Evolutionary conservation across 1,140 invertebrate genomes (phyloP), one percentile per base, ranked within the genome.

Genomic region (Cyphomyrmex costatus): DNA sequence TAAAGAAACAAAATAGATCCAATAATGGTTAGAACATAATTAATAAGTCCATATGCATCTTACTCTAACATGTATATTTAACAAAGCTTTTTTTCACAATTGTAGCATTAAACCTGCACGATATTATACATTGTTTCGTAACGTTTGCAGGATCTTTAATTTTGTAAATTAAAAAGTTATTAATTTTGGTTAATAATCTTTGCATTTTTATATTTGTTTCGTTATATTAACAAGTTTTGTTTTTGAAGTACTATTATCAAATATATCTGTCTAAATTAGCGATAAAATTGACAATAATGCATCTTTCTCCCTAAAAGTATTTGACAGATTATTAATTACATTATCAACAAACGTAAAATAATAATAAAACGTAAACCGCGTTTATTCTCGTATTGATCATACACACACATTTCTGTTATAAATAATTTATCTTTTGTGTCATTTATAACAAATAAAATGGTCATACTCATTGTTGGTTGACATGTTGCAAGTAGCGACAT

Each of bases 291-390:
- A 42, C 19, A 60, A 58, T 71, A 12, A 71, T 21, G 24, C 3
- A 73, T 70, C 14, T 51, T 19, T 16, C 14, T 51, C 14, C 5
- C 3, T 24, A 21, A 79, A 56, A 7, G 8, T n/a, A 58, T 82
- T 14, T 46, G 30, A 82, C 33, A 27, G 78, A 71, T 46, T 5
- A n/a, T 71, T 82, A 82, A 58, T 82, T 42, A 51, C 8, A 10
- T 12, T 82, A 30, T 36, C 79, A 82, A 51, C 51, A 82, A 73
- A 60, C n/a, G 6, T 66, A 30, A 66, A 79, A 51, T 2, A 12
- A 3, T 5, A 33, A 46, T 46, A 30, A n/a, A 58, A n/a, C 21
- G 46, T 71, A 80, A 53, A 42, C 7, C 19, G 7, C 16, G 1
- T 21, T 30, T 27, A 4, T 46, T 36, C 63, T 53, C 16, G 4